Base-by-base conservation (phyloP, 2,797 vertebrate genomes). In the Dryobates pubescens region DNA sequence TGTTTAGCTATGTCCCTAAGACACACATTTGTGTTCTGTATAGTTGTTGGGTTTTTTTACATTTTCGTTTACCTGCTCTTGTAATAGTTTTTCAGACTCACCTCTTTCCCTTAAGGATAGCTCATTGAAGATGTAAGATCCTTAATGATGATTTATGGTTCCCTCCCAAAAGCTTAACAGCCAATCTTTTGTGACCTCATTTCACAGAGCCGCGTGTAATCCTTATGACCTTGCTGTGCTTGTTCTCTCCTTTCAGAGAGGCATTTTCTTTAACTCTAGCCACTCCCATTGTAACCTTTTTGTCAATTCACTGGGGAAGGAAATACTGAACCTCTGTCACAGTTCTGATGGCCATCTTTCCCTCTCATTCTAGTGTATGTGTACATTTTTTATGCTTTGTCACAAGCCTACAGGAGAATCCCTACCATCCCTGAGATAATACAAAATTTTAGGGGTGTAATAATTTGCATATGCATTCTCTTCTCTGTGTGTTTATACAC, bases 111-210 rank as follows among this genome's bases (percentile, higher is more conserved):
- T 83, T 65, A 75, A 88, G 53, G 78, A 59, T 24, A 72, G 9
- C 10, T 69, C 15, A 53, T 11, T 83, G 77, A 90, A 91, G 36
- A 53, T 22, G 43, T 13, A 82, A 78, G 59, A 70, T 49, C 34
- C 34, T 81, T 93, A 92, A 90, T 82, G 74, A 73, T n/a, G 43
- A 93, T 94, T 73, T 88, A 88, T 64, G 38, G 7, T 26, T 82
- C 34, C 41, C 27, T 65, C 89, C 29, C 41, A 45, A 67, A 88
- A 75, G 14, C 29, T 88, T 70, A 81, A 65, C 47, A 86, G 62
- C 63, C 53, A 73, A 5, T 75, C 11, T 78, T 87, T 59, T 61
- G 43, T 36, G 32, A 75, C 19, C 68, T 10, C 4, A 1, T 79
- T 94, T 86, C 67, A 78, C 43, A 76, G 70, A 65, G 17, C 30